phyloP scores from a whole-genome alignment of 2,888 invertebrate species.

The Protodeltote pygarga region DNA sequence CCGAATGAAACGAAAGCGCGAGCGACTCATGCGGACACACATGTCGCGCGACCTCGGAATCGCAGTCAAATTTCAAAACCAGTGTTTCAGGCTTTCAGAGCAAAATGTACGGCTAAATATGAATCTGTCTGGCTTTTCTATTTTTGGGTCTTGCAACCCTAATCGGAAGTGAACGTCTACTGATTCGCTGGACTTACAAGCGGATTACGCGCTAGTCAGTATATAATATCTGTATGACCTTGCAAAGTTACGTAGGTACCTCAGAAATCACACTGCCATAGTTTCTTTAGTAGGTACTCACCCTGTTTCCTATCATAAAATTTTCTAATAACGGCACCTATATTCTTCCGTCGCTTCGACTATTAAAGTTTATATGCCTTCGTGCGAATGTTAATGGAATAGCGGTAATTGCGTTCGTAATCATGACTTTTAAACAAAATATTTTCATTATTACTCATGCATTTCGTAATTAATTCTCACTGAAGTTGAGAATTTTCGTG shows the following conservation, averaged over 20 bases:
- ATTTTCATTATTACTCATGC: conserved; percentile 12
- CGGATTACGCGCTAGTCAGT: not conserved
- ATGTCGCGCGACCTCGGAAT: too few relatives aligned
- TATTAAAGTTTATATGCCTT: conserved; percentile 18
- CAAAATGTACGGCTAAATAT: too few relatives aligned
- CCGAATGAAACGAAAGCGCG: too few relatives aligned
- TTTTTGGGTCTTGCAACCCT: too few relatives aligned
- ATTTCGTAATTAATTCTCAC: not conserved
- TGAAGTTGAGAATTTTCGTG: not conserved
- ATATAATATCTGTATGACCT: too few relatives aligned
- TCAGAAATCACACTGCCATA: not conserved
- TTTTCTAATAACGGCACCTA: not conserved
- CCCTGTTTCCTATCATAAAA: too few relatives aligned
- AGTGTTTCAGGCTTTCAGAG: too few relatives aligned
- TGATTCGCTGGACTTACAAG: not conserved
- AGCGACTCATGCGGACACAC: too few relatives aligned
- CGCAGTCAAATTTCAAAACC: too few relatives aligned
- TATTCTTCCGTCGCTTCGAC: not conserved
- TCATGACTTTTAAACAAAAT: conserved; percentile 8
- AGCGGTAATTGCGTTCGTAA: conserved; percentile 8
- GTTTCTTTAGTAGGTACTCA: not conserved
- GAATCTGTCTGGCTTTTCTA: too few relatives aligned
- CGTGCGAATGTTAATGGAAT: conserved; percentile 14
- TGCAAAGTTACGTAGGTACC: not conserved
- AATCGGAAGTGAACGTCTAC: too few relatives aligned